These are phyloP conservation scores for Myotis lucifugus DNA, from an alignment of 2,113 vertebrate genomes.

Conservation along the genomic window DNA sequence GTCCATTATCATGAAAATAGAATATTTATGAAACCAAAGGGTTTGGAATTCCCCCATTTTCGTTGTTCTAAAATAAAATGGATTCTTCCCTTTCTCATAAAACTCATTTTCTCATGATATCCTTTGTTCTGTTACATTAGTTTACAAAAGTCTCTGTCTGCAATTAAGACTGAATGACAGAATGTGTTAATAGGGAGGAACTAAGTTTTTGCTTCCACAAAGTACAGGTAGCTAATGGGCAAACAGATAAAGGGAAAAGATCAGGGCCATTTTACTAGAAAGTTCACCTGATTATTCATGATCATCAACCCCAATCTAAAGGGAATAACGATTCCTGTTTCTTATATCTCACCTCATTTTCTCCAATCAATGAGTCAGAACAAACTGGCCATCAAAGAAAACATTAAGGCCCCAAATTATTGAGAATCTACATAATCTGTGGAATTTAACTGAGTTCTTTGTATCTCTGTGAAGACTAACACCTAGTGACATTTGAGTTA, in stretches of 20 bases:
- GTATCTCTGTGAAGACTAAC: background rate
- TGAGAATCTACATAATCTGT: constrained; percentile 12
- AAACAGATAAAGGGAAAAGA: constrained; percentile 46
- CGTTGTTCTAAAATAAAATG: constrained; percentile 11
- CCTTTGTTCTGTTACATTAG: constrained; percentile 44
- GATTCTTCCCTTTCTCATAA: background rate
- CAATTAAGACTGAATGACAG: constrained; percentile 54
- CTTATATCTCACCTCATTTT: constrained; percentile 62
- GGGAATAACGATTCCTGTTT: constrained; percentile 21
- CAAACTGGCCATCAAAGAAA: constrained; percentile 65
- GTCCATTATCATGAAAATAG: background rate
- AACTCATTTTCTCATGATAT: background rate
- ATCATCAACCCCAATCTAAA: constrained; percentile 59
- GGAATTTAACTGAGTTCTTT: background rate
- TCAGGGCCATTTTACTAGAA: constrained; percentile 30
- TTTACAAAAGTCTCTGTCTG: background rate
- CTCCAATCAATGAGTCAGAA: constrained; percentile 66
- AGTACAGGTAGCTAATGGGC: constrained; percentile 19
- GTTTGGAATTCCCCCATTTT: background rate
- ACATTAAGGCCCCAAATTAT: constrained; percentile 53
- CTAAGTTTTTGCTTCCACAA: background rate
- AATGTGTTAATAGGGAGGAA: constrained; percentile 41
- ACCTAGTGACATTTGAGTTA: background rate
- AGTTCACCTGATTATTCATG: constrained; percentile 69
- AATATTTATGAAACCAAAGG: background rate